These are phyloP conservation scores for Tuta absoluta DNA, from an alignment of 2,888 invertebrate genomes.

Conservation along the genomic window DNA sequence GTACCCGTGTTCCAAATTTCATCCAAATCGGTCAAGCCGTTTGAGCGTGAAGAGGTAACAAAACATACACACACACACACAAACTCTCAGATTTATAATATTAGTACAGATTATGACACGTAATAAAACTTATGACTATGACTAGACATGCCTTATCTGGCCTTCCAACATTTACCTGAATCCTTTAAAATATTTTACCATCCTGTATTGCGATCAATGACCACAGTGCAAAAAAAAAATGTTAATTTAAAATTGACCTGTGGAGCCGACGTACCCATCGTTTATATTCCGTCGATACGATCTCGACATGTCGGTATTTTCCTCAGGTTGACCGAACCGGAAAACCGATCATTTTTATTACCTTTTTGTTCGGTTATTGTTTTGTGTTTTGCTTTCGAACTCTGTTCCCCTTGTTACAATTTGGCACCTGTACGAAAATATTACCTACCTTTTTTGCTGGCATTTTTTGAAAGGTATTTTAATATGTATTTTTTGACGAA, in stretches of 20 bases:
- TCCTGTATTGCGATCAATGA: no score
- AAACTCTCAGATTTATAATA: no score
- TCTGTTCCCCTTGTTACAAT: constrained; percentile 1
- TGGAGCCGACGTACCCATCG: not conserved
- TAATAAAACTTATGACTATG: no score
- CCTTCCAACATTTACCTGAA: no score
- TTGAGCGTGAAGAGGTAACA: no score
- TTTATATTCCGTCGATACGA: constrained; percentile 29
- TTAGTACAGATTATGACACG: no score
- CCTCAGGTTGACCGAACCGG: constrained; percentile 49
- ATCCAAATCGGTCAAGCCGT: no score
- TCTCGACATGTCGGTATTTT: constrained; percentile 32
- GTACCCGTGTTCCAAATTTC: no score
- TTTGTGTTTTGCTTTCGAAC: not conserved
- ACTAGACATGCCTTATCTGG: no score
- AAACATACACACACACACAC: no score
- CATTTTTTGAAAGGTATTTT: not conserved
- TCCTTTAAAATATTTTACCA: no score
- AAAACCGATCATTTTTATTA: constrained; percentile 29
- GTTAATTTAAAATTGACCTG: constrained; percentile 15
- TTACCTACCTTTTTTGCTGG: not conserved
- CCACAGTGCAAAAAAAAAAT: not conserved
- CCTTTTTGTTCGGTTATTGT: not conserved
- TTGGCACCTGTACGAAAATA: not conserved
- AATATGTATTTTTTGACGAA: no score